Base-by-base conservation (phyloP, 2,888 invertebrate species). In the Hylaea fasciaria region DNA sequence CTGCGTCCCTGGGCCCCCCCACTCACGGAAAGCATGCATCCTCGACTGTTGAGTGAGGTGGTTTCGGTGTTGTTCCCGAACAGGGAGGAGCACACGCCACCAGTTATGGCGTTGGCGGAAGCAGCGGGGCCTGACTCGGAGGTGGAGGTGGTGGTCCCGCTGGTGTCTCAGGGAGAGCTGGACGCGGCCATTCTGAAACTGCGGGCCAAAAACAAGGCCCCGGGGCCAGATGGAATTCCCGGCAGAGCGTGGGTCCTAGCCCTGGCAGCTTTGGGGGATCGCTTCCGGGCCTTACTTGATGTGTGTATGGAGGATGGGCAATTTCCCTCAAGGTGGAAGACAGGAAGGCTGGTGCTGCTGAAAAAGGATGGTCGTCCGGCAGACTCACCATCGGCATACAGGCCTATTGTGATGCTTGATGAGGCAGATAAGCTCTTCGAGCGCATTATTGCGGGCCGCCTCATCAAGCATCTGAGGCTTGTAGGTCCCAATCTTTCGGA, bases 1-100 rank as follows among this genome's bases (percentile, higher is more conserved):
- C 1, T 57, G 0, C 50, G 61, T 10, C 53, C 56, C 14, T 56
- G 51, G 61, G 56, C 52, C 4, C 56, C 56, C 8, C 61, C 56
- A 4, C 40, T 61, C 1, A 56, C 52, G 5, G 45, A 61, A 11
- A 49, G 43, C 17, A 29, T 50, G 0, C 28, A 32, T 7, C 28
- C 32, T 28, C 13, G 8, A 0, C 17, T 55, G 12, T 14, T 60
- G 0, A 10, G 28, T 11, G 45, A 46, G 1, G 50, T 51, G 0
- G 32, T 43, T 0, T 43, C 17, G 7, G 37, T 11, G 7, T 11
- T 37, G 37, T 37, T 37, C 11, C 37, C 37, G 37, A 37, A 11
- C 37, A 37, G 37, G 11, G 37, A 8, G 11, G 37, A 37, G 11
- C 37, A 37, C 9, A 2, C 7, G 11, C 37, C 37, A 2, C 37